A percentile compares a stretch with the other conserved stretches of the same genome.
These are phyloP conservation scores for Acleris emargana DNA, from an alignment of 2,888 invertebrate species.

Conservation along the genomic window DNA sequence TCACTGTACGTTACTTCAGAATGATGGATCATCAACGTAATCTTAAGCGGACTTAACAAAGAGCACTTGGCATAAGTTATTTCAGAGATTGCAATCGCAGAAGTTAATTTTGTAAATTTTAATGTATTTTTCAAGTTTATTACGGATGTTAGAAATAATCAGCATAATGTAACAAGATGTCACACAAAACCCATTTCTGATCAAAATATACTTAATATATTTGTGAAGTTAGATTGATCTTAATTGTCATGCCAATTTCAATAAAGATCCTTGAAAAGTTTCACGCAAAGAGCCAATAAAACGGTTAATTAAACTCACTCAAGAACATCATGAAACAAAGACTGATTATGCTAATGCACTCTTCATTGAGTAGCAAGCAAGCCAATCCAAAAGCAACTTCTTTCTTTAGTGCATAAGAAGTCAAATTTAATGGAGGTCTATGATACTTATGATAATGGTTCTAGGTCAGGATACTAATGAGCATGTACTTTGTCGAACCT, in stretches of 20 bases:
- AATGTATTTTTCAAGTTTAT: not conserved
- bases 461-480: slow-evolving; percentile 57
- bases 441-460: slow-evolving; percentile 39
- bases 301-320: slow-evolving; percentile 47
- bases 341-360: slow-evolving; percentile 53
- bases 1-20: slow-evolving; percentile 27
- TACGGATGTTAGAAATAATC: too few species aligned
- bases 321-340: slow-evolving; percentile 52
- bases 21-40: slow-evolving; percentile 35
- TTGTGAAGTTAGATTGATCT: too few species aligned
- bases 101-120: slow-evolving; percentile 9
- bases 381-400: slow-evolving; percentile 2
- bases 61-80: slow-evolving; percentile 20
- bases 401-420: slow-evolving; percentile 34
- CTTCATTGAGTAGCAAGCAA: slow-evolving; percentile 1
- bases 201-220: too few species aligned
- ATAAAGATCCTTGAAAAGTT: slow-evolving; percentile 18
- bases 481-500: slow-evolving; percentile 58
- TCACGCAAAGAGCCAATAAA: slow-evolving; percentile 44
- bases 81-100: slow-evolving; percentile 6
- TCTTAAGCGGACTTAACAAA: slow-evolving; percentile 25
- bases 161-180: too few species aligned
- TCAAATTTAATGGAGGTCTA: slow-evolving; percentile 38
- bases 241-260: slow-evolving; percentile 7
- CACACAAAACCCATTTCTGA: too few species aligned